These are phyloP conservation scores for Bufotes viridis DNA, from an alignment of 2,797 vertebrate genomes.

Conservation along the genomic window DNA sequence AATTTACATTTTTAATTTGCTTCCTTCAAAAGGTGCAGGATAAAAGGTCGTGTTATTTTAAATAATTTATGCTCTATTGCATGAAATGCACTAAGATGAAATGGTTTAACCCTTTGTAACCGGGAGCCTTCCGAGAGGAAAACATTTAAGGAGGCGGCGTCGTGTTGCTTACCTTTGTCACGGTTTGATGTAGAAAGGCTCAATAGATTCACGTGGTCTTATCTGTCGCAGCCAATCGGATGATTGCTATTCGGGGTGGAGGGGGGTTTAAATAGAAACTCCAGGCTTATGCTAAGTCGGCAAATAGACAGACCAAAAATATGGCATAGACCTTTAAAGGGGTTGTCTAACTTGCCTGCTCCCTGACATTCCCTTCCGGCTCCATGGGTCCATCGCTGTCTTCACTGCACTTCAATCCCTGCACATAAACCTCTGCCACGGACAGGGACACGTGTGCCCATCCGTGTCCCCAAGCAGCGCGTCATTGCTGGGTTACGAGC, in stretches of 20 bases:
- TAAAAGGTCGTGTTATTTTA: constrained; percentile 99
- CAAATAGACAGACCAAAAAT: no score
- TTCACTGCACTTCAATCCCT: no score
- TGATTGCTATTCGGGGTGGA: neutral
- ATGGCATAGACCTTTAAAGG: no score
- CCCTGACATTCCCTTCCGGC: no score
- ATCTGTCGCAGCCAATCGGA: neutral
- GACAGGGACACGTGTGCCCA: no score
- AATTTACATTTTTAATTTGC: constrained; percentile 99
- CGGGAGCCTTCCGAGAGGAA: constrained; percentile 70
- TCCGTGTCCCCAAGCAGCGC: no score
- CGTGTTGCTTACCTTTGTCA: neutral
- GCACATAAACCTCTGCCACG: no score
- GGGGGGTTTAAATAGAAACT: neutral
- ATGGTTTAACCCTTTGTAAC: constrained; percentile 87
- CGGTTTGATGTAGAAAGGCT: neutral
- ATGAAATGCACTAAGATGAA: constrained; percentile 97
- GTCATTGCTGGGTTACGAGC: no score
- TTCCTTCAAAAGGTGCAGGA: constrained; percentile 99
- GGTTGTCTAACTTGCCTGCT: no score
- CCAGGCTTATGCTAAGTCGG: neutral
- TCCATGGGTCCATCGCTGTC: no score
- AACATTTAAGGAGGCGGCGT: neutral
- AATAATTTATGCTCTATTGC: constrained; percentile 99
- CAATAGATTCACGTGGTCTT: neutral